A percentile compares a stretch with the other conserved stretches of the same genome.
Evolutionary conservation across 2,113 vertebrate genomes (phyloP).

Genomic region (Takifugu bimaculatus): DNA sequence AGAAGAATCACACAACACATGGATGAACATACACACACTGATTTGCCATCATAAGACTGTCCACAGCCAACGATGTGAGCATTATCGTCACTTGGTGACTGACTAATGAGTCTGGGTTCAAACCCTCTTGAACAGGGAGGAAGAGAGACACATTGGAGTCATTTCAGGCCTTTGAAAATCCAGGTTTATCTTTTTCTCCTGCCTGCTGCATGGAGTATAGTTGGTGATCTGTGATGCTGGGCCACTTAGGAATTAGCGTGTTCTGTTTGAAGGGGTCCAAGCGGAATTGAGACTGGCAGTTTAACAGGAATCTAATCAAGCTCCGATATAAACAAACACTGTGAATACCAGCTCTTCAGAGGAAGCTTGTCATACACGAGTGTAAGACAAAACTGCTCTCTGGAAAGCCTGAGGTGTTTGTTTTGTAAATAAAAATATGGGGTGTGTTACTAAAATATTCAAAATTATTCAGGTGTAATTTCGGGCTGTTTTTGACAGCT

Average conservation of each 20-base stretch:
- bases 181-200: slow-evolving; percentile 16
- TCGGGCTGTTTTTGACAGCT: slow-evolving; percentile 17
- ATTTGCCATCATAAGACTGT: slow-evolving; percentile 4
- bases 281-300: slow-evolving; percentile 49
- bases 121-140: slow-evolving; percentile 54
- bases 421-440: slow-evolving; percentile 44
- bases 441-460: slow-evolving; percentile 46
- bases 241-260: slow-evolving; percentile 55
- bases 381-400: slow-evolving; percentile 54
- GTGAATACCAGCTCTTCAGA: slow-evolving; percentile 46
- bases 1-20: slow-evolving; percentile 36
- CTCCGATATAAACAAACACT: slow-evolving; percentile 58
- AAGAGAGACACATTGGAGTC: slow-evolving; percentile 34
- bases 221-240: slow-evolving; percentile 51
- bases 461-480: slow-evolving; percentile 44
- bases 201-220: slow-evolving; percentile 34
- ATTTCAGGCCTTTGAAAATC: slow-evolving; percentile 42
- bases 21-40: slow-evolving; percentile 26
- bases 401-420: slow-evolving; percentile 51
- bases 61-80: background rate
- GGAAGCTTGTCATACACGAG: slow-evolving; percentile 53
- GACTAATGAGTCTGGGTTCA: slow-evolving; percentile 49
- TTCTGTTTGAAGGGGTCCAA: slow-evolving; percentile 56
- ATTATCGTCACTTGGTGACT: slow-evolving; percentile 33
- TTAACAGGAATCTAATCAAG: slow-evolving; percentile 65